These are phyloP conservation scores for Natator depressus DNA, from an alignment of 2,113 vertebrate genomes.

Conservation along the genomic window DNA sequence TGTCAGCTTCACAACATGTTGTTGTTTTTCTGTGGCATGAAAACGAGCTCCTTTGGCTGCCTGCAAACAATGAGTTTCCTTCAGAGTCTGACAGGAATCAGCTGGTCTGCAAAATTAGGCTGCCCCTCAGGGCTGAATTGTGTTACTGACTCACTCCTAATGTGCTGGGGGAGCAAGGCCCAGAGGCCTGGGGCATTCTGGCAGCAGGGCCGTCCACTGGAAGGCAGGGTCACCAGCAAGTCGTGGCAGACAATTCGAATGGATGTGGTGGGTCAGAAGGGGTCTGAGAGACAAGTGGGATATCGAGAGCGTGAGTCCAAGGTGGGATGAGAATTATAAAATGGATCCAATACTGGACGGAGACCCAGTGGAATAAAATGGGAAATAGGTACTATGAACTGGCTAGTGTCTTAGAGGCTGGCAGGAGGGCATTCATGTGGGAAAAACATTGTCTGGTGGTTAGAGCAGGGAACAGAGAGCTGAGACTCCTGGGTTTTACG, in stretches of 20 bases:
- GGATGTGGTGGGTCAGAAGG: neutral
- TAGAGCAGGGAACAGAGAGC: neutral
- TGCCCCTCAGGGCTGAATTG: neutral
- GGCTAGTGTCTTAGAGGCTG: rapidly evolving
- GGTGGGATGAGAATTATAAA: neutral
- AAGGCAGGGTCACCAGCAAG: neutral
- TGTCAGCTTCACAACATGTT: neutral
- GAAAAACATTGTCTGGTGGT: neutral
- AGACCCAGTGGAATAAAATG: neutral
- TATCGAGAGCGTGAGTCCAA: neutral
- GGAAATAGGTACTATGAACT: neutral
- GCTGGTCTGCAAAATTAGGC: neutral
- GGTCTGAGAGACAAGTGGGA: neutral
- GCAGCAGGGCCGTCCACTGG: rapidly evolving
- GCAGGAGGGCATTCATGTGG: rapidly evolving
- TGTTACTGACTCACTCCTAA: neutral
- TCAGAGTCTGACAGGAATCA: rapidly evolving
- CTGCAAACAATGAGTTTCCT: neutral
- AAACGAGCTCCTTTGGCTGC: neutral
- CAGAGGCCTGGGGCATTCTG: rapidly evolving
- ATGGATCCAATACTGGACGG: neutral
- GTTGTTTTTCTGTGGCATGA: neutral
- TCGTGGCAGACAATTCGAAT: neutral
- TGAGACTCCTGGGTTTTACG: neutral
- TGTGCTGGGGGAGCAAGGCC: rapidly evolving